Conservation (phyloP, 2,888 invertebrate species). For the Miltochrista miniata region DNA sequence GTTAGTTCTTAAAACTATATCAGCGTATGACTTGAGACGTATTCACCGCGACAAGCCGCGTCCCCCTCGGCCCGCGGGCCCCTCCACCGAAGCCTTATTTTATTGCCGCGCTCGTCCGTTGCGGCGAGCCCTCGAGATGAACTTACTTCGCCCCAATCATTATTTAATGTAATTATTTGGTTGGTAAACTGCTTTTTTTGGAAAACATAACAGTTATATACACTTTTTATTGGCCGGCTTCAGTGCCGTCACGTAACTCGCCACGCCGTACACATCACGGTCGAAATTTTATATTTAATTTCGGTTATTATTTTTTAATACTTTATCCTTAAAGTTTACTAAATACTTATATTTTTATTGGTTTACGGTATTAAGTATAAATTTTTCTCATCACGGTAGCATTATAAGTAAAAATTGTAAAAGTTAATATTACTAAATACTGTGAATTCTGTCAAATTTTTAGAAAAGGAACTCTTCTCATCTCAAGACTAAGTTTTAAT, state of each 20-base stretch:
- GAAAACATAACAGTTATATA: slow-evolving; percentile 67
- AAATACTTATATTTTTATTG: background rate
- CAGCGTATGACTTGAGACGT: slow-evolving; percentile 32
- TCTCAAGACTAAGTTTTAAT: too few species aligned
- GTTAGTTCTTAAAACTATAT: slow-evolving; percentile 36
- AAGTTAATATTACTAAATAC: too few species aligned
- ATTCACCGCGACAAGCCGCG: slow-evolving; percentile 39
- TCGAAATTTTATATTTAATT: slow-evolving; percentile 22
- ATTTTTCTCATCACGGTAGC: background rate
- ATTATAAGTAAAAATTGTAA: background rate
- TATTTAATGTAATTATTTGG: slow-evolving; percentile 80
- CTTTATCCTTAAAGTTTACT: background rate
- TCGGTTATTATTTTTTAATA: slow-evolving; percentile 4
- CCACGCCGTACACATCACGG: slow-evolving; percentile 24
- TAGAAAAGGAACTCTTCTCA: too few species aligned
- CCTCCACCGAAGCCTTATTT: slow-evolving; percentile 60
- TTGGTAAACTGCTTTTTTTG: slow-evolving; percentile 68
- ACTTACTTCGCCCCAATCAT: slow-evolving; percentile 73
- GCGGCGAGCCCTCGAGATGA: slow-evolving; percentile 74
- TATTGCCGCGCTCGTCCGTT: slow-evolving; percentile 64
- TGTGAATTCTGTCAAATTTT: too few species aligned
- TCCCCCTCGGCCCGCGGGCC: slow-evolving; percentile 28
- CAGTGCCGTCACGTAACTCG: slow-evolving; percentile 38
- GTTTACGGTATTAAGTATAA: background rate
- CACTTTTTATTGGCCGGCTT: slow-evolving; percentile 56